phyloP scores from a whole-genome alignment of 2,888 invertebrate species.

The Cancer borealis region DNA sequence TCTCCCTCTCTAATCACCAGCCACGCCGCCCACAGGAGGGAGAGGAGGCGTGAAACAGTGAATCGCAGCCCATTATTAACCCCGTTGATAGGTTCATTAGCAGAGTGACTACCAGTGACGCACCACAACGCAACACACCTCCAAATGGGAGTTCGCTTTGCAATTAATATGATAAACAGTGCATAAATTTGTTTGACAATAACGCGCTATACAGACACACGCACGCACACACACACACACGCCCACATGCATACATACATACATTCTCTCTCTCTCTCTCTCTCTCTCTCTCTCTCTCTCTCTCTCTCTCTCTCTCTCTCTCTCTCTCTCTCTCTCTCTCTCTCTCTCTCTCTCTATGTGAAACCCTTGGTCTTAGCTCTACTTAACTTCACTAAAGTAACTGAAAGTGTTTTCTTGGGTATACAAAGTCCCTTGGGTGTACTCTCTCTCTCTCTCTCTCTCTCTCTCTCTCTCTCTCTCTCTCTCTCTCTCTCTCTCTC shows the following conservation, averaged over 20 bases:
- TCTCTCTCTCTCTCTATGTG: background rate
- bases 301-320: constrained; percentile 44
- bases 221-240: too few relatives aligned
- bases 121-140: background rate
- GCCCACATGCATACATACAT: too few relatives aligned
- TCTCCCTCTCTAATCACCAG: constrained; percentile 2
- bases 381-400: background rate
- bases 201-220: background rate
- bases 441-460: constrained; percentile 33
- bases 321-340: constrained; percentile 30
- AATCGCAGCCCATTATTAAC: background rate
- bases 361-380: background rate
- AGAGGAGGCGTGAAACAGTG: constrained; percentile 37
- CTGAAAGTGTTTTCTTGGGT: background rate
- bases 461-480: constrained; percentile 40
- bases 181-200: constrained; percentile 25
- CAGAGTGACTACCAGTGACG: constrained; percentile 25
- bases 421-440: background rate
- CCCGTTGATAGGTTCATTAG: constrained; percentile 16
- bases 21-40: background rate
- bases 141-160: constrained; percentile 18
- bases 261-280: background rate
- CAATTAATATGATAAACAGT: constrained; percentile 45
- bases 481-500: constrained; percentile 44
- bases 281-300: constrained; percentile 30